Evolutionary conservation across 2,888 invertebrate species (phyloP).

Genomic region (Cephus runcator): DNA sequence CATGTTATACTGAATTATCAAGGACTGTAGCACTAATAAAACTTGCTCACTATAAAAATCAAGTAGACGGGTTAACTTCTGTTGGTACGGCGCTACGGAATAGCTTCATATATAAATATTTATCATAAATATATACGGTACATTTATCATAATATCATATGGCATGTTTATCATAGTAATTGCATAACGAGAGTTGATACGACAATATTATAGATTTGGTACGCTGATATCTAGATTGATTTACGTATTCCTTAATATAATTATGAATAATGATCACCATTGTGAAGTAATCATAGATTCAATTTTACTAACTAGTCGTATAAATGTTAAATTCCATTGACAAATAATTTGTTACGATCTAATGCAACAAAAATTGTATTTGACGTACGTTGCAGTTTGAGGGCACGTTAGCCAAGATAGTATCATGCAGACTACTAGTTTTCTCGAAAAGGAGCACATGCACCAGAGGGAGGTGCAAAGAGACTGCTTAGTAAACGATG

Average conservation of each 20-base stretch:
- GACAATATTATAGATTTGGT: background rate
- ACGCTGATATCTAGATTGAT: background rate
- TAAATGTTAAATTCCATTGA: background rate
- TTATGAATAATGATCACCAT: background rate
- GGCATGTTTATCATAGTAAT: background rate
- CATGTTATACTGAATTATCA: background rate
- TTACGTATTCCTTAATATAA: background rate
- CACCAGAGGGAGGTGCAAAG: slow-evolving; percentile 18
- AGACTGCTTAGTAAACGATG: slow-evolving; percentile 43
- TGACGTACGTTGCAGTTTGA: background rate
- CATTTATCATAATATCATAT: background rate
- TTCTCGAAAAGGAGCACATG: slow-evolving; percentile 12
- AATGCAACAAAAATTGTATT: background rate
- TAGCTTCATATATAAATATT: background rate
- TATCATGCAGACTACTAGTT: slow-evolving; percentile 3
- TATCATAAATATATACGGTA: background rate
- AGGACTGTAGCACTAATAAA: background rate
- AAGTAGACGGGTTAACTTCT: background rate
- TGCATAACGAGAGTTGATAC: background rate
- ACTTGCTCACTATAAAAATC: background rate
- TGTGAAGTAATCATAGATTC: background rate
- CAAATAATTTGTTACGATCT: too few species aligned
- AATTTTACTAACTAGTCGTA: background rate
- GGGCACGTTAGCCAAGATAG: background rate
- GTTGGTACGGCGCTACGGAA: background rate